A percentile compares a stretch with the other conserved stretches of the same genome.
Evolutionary conservation across 2,797 vertebrate genomes (phyloP).

Genomic region (Cuniculus paca): DNA sequence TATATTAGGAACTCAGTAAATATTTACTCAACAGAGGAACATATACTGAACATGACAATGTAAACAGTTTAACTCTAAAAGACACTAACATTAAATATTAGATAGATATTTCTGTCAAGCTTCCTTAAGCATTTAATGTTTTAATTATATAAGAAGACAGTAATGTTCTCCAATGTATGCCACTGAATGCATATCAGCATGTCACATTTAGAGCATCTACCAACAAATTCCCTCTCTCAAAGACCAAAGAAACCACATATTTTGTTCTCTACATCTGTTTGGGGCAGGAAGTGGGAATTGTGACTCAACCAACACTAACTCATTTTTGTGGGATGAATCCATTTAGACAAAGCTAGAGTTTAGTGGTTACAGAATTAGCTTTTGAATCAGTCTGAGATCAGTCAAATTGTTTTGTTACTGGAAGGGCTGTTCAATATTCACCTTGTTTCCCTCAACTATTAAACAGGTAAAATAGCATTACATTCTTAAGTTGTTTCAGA

Average conservation of each 20-base stretch:
- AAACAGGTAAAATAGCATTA: not conserved
- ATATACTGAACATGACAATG: not conserved
- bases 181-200: not conserved
- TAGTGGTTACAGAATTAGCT: not conserved
- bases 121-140: not conserved
- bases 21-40: not conserved
- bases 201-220: not conserved
- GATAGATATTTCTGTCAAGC: not conserved
- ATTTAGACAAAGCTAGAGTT: not conserved
- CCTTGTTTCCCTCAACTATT: not conserved
- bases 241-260: not conserved
- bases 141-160: constrained; percentile 9
- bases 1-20: not conserved
- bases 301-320: not conserved
- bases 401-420: not conserved
- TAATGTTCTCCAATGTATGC: not conserved
- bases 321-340: not conserved
- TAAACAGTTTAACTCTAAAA: not conserved
- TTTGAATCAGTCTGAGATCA: not conserved
- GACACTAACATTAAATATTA: not conserved
- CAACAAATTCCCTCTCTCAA: not conserved
- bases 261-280: not conserved
- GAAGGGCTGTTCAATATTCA: not conserved
- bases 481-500: not conserved
- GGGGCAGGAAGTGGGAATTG: not conserved